Conservation (phyloP, 64 coral and sea anemone species). For the Hydrozoanthus tunicans region DNA sequence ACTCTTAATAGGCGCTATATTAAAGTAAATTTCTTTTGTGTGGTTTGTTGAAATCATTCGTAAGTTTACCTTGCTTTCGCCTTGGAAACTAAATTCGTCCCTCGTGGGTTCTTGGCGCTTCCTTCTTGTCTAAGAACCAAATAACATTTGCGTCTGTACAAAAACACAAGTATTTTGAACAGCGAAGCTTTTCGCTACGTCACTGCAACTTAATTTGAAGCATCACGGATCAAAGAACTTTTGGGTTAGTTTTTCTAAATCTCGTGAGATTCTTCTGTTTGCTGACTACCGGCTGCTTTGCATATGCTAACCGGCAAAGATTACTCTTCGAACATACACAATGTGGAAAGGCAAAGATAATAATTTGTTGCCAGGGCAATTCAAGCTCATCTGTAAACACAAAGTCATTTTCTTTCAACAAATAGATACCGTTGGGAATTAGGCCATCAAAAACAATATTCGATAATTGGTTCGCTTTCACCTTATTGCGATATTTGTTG, state of each 20-base stretch:
- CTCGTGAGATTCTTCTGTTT: background rate
- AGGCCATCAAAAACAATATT: background rate
- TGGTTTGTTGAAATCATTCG: no score
- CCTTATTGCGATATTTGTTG: background rate
- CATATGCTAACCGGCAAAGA: background rate
- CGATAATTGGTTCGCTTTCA: background rate
- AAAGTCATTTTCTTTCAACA: background rate
- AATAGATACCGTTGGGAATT: conserved; percentile 1
- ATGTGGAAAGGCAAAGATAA: background rate
- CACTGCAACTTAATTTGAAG: background rate
- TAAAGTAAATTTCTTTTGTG: no score
- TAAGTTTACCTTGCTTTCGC: background rate
- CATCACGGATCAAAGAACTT: background rate
- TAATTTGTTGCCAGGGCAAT: conserved; percentile 16
- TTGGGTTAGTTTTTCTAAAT: background rate
- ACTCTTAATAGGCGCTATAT: no score
- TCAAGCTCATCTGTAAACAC: background rate
- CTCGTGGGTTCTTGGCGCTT: background rate
- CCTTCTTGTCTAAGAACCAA: background rate
- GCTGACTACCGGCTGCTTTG: background rate
- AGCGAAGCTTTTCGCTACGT: background rate
- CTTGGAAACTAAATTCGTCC: background rate
- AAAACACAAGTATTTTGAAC: background rate
- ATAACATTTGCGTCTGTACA: background rate
- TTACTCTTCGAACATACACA: background rate